phyloP scores from a whole-genome alignment of 2,797 vertebrate genomes.

The Periparus ater region DNA sequence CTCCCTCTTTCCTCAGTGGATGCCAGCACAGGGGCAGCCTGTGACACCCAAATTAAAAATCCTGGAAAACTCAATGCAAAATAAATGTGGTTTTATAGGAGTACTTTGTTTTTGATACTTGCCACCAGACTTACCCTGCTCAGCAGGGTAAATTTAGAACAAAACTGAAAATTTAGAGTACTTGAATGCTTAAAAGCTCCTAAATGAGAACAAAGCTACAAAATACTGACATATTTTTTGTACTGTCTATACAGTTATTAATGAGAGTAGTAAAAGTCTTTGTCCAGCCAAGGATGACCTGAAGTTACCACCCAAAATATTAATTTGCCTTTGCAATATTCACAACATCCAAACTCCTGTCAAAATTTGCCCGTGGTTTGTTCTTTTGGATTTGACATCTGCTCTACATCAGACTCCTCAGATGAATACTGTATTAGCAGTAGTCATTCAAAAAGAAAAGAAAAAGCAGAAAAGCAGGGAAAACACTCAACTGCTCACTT shows the following conservation, averaged over 20 bases:
- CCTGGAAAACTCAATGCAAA: not conserved
- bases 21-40: not conserved
- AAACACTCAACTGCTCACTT: not conserved
- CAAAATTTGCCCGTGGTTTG: constrained; percentile 27
- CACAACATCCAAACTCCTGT: not conserved
- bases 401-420: not conserved
- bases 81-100: not conserved
- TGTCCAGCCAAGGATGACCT: not conserved
- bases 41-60: not conserved
- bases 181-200: not conserved
- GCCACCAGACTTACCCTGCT: not conserved
- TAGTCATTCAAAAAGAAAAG: not conserved
- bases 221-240: not conserved
- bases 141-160: not conserved
- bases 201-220: not conserved
- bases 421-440: not conserved
- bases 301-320: not conserved
- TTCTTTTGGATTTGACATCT: not conserved
- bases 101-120: not conserved
- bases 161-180: not conserved
- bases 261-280: not conserved
- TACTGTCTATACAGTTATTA: not conserved
- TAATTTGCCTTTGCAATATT: not conserved
- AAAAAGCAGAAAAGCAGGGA: not conserved
- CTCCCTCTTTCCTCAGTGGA: not conserved